Conservation (phyloP, 2,113 vertebrate genomes). For the Delphinus delphis region DNA sequence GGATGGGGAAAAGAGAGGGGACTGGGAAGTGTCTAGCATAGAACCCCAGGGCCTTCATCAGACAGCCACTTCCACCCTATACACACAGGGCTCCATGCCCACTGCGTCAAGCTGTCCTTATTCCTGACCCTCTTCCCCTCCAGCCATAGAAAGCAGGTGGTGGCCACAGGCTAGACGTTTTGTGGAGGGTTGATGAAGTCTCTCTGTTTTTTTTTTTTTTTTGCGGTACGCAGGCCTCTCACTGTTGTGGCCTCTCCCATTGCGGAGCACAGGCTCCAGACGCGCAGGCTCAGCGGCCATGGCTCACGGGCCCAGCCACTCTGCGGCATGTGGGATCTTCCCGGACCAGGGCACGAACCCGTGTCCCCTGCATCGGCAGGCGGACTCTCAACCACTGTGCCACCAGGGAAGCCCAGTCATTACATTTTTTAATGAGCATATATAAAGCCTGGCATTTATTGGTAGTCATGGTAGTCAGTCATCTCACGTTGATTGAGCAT, state of each 20-base stretch:
- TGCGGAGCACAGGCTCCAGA: no score
- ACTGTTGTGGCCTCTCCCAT: no score
- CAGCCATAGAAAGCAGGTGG: background rate
- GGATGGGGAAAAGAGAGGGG: background rate
- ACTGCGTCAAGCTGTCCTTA: background rate
- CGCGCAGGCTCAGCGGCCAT: no score
- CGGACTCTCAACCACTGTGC: no score
- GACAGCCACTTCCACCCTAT: background rate
- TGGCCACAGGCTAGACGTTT: background rate
- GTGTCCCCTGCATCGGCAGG: no score
- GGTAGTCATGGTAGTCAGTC: background rate
- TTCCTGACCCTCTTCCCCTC: background rate
- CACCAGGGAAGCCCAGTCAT: no score
- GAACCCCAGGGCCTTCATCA: background rate
- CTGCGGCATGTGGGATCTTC: no score
- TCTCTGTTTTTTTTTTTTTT: background rate
- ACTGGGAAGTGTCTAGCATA: background rate
- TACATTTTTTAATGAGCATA: background rate
- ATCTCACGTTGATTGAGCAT: background rate
- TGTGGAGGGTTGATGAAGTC: background rate
- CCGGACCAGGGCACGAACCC: no score
- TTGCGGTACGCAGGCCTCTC: no score
- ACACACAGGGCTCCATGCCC: background rate
- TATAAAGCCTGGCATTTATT: background rate
- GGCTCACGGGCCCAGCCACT: no score